Percentiles rank a stretch among this genome's conserved stretches.
Conservation (phyloP, 2,888 invertebrate species). For the Papilio elwesi region DNA sequence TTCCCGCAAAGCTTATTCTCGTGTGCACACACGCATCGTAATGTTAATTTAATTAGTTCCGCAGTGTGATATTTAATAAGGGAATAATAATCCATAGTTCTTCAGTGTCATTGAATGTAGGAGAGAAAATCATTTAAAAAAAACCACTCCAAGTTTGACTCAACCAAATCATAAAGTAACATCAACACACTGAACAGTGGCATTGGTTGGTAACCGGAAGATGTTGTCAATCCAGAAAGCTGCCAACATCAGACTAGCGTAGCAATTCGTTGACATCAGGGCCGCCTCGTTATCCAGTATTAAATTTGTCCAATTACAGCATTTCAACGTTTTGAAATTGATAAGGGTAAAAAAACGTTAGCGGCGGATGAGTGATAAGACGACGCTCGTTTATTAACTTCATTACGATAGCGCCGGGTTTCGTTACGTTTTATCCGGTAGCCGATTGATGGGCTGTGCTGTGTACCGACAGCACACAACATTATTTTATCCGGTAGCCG, state of each 20-base stretch:
- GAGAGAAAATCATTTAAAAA: too few relatives aligned
- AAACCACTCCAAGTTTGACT: too few relatives aligned
- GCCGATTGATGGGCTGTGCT: constrained; percentile 45
- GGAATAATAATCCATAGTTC: too few relatives aligned
- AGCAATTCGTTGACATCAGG: constrained; percentile 7
- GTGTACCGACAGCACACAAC: constrained; percentile 44
- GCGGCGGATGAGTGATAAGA: constrained; percentile 49
- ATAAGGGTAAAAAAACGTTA: constrained; percentile 48
- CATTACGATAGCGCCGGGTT: constrained; percentile 54
- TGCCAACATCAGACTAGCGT: background rate
- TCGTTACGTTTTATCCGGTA: constrained; percentile 59
- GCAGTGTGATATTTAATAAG: too few relatives aligned
- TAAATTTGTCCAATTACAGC: constrained; percentile 39
- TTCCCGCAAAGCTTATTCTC: too few relatives aligned
- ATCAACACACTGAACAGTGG: background rate
- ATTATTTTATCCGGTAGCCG: constrained; percentile 56
- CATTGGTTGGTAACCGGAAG: background rate
- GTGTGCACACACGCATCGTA: too few relatives aligned
- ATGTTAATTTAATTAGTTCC: too few relatives aligned
- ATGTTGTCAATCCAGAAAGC: background rate
- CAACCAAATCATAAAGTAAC: background rate
- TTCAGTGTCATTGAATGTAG: too few relatives aligned
- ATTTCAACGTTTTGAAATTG: constrained; percentile 44
- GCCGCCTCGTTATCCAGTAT: constrained; percentile 14
- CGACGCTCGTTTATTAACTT: constrained; percentile 55